Percentiles rank a stretch among this genome's conserved stretches.
phyloP scores from a whole-genome alignment of 2,113 vertebrate species.

The Saimiri boliviensis region DNA sequence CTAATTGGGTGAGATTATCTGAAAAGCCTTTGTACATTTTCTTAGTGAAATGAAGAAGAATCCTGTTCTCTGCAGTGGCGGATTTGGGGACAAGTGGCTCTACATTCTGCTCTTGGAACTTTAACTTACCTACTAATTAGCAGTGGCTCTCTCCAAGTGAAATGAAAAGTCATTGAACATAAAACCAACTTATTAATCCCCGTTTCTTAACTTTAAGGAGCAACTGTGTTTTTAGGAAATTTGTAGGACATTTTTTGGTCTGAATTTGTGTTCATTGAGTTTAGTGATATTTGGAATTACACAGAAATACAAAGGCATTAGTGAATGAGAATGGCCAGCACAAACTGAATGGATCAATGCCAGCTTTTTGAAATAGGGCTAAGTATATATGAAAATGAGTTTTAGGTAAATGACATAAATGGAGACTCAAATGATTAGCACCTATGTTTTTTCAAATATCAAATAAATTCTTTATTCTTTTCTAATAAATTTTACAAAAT shows the following conservation, averaged over 20 bases:
- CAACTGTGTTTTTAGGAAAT: neutral
- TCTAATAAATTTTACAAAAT: too few species aligned
- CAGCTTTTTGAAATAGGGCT: neutral
- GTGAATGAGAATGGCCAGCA: neutral
- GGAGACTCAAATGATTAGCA: neutral
- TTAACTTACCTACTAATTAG: neutral
- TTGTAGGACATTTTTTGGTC: neutral
- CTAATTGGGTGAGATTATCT: neutral
- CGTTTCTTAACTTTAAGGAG: neutral
- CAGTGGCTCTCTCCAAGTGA: neutral
- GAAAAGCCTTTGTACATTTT: neutral
- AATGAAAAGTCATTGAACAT: neutral
- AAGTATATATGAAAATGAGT: neutral
- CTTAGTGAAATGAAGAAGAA: neutral
- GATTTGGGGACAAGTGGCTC: neutral
- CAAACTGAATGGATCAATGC: neutral
- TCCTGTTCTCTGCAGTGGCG: neutral
- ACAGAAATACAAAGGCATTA: neutral
- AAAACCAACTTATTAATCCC: neutral
- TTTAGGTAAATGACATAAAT: neutral
- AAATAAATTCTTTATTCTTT: constrained; percentile 10
- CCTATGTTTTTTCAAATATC: neutral
- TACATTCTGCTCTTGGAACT: neutral
- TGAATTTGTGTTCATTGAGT: neutral
- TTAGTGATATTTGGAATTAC: neutral